These are phyloP conservation scores for Epinotia bilunana DNA, from an alignment of 2,888 invertebrate genomes.

Conservation along the genomic window DNA sequence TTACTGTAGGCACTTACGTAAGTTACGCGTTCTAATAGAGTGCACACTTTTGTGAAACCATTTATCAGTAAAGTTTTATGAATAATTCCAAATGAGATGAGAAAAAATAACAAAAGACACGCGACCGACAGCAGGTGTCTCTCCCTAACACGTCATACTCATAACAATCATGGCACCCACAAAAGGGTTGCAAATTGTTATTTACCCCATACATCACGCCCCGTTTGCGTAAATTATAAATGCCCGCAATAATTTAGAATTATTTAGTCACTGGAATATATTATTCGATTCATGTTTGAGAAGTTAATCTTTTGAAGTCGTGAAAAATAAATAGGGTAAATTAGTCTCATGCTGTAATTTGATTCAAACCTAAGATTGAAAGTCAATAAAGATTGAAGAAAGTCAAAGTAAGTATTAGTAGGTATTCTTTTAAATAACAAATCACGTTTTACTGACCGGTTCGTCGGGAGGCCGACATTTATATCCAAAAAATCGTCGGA, in stretches of 20 bases:
- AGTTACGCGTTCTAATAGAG: no score
- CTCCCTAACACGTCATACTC: constrained; percentile 61
- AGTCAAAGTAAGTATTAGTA: no score
- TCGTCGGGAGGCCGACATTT: no score
- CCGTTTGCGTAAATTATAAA: constrained; percentile 75
- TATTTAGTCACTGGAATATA: constrained; percentile 64
- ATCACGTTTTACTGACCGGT: no score
- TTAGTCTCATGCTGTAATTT: background rate
- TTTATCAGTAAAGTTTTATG: background rate
- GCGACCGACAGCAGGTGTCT: constrained; percentile 78
- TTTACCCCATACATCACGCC: constrained; percentile 79
- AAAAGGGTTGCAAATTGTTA: constrained; percentile 83
- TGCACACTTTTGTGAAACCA: background rate
- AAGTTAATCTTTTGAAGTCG: constrained; percentile 34
- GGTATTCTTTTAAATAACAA: no score
- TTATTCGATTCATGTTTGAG: constrained; percentile 37
- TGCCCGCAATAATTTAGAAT: constrained; percentile 79
- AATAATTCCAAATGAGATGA: background rate
- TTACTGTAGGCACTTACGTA: no score
- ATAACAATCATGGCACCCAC: constrained; percentile 67
- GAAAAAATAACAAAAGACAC: constrained; percentile 45
- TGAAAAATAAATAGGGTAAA: background rate
- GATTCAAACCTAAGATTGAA: background rate
- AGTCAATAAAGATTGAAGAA: no score
- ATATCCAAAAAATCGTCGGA: no score